A percentile compares a stretch with the other conserved stretches of the same genome.
Evolutionary conservation across 2,113 vertebrate genomes (phyloP).

Genomic region (Heterotis niloticus): DNA sequence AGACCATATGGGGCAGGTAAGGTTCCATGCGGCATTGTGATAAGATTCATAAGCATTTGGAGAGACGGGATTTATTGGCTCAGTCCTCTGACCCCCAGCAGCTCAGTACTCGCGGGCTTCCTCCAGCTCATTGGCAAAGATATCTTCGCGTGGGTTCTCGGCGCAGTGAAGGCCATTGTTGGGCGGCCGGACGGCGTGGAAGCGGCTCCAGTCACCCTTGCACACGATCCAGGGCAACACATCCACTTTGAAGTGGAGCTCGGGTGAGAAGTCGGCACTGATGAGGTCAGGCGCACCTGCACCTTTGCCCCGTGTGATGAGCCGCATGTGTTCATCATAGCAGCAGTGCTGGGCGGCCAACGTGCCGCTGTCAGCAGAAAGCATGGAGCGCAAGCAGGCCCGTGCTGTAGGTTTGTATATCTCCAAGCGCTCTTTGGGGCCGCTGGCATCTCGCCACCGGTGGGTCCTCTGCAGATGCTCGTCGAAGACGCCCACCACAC

Average conservation of each 20-base stretch:
- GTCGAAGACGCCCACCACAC: constrained; percentile 70
- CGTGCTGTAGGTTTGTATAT: constrained; percentile 82
- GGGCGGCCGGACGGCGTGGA: constrained; percentile 76
- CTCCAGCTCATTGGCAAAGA: constrained; percentile 83
- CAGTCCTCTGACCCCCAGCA: neutral
- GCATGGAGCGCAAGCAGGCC: constrained; percentile 82
- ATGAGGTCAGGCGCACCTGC: constrained; percentile 81
- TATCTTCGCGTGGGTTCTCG: constrained; percentile 76
- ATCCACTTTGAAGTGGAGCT: constrained; percentile 91
- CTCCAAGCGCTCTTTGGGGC: constrained; percentile 78
- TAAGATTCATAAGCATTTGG: constrained; percentile 39
- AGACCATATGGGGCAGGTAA: constrained; percentile 23
- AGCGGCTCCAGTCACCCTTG: constrained; percentile 90
- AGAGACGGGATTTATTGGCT: constrained; percentile 29
- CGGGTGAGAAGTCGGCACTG: constrained; percentile 83
- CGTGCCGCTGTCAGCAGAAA: constrained; percentile 72
- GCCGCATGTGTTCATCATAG: constrained; percentile 70
- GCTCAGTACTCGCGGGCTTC: constrained; percentile 85
- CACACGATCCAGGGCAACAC: constrained; percentile 89
- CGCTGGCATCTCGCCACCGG: constrained; percentile 81
- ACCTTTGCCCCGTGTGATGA: constrained; percentile 85
- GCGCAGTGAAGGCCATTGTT: constrained; percentile 76
- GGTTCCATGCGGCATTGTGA: constrained; percentile 45
- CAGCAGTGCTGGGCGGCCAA: constrained; percentile 87
- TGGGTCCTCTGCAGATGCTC: constrained; percentile 66